Conservation (phyloP, 2,113 vertebrate genomes). For the Grammatotria lemairii region DNA sequence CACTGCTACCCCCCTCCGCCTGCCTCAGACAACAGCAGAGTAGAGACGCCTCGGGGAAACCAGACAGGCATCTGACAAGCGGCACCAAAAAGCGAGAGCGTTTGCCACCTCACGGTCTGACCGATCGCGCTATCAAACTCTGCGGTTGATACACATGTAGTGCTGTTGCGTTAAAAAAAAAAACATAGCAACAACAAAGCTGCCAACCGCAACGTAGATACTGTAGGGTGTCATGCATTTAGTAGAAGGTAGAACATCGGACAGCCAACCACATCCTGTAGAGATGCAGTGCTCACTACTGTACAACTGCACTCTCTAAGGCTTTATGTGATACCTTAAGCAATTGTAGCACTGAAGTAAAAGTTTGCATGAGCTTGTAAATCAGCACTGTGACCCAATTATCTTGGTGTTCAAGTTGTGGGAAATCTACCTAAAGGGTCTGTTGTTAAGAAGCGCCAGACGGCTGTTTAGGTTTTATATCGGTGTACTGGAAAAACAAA, state of each 20-base stretch:
- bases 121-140: neutral
- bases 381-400: neutral
- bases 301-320: neutral
- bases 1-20: neutral
- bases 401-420: neutral
- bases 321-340: neutral
- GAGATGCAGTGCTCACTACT: neutral
- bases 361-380: neutral
- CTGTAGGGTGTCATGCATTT: neutral
- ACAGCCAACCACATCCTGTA: neutral
- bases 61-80: neutral
- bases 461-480: fast-evolving
- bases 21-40: conserved; percentile 20
- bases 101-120: neutral
- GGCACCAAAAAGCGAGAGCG: neutral
- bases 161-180: neutral
- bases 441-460: neutral
- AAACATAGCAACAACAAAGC: neutral
- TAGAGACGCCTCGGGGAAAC: neutral
- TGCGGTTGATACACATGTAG: neutral
- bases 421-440: neutral
- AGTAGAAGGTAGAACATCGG: neutral
- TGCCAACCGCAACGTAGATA: neutral
- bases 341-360: neutral
- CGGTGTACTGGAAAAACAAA: neutral